These are phyloP conservation scores for Petroica traversi DNA, from an alignment of 2,113 vertebrate genomes.

Conservation along the genomic window DNA sequence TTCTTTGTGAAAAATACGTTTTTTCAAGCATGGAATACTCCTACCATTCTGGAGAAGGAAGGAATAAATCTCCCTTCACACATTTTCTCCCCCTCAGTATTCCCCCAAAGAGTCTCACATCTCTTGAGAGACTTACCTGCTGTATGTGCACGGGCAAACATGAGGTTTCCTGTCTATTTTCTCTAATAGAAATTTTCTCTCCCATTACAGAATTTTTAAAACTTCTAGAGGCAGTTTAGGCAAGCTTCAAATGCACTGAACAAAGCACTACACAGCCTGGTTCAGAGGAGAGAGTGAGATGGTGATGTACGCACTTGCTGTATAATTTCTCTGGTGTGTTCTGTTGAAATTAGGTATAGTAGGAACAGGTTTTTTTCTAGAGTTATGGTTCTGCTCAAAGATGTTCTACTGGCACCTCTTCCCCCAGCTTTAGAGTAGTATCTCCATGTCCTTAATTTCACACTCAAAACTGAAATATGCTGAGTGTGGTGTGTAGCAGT, in stretches of 20 bases:
- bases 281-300: background rate
- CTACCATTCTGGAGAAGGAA: background rate
- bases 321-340: background rate
- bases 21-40: background rate
- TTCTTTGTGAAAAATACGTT: background rate
- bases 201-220: background rate
- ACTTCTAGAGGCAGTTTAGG: background rate
- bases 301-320: background rate
- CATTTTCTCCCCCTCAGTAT: accelerated
- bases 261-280: background rate
- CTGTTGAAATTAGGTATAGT: background rate
- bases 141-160: accelerated
- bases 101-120: background rate
- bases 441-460: background rate
- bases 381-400: background rate
- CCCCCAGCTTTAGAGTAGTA: background rate
- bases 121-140: background rate
- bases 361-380: background rate
- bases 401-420: background rate
- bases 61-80: background rate
- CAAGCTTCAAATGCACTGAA: background rate
- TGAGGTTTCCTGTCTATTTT: background rate
- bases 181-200: background rate
- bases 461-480: background rate
- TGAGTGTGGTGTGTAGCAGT: background rate